A percentile compares a stretch with the other conserved stretches of the same genome.
Conservation (phyloP, 2,888 invertebrate species). For the Standfussiana lucernea region DNA sequence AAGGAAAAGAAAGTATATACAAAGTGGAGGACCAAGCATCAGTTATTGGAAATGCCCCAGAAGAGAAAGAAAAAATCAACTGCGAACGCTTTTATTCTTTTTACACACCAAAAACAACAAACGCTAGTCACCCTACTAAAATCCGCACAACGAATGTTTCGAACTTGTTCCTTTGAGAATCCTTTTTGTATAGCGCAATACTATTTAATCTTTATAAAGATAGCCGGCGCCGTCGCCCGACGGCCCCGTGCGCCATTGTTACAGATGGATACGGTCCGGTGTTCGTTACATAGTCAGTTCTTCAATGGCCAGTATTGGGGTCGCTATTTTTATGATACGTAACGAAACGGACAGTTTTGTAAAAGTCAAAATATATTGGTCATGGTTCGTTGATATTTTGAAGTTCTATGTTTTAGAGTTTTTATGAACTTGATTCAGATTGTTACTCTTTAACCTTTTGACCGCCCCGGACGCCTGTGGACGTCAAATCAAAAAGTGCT, state of each 20-base stretch:
- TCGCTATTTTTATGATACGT: slow-evolving; percentile 66
- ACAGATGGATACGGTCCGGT: slow-evolving; percentile 66
- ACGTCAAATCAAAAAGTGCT: too few species aligned
- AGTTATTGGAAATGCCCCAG: background rate
- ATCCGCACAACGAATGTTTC: slow-evolving; percentile 73
- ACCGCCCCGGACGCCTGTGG: too few species aligned
- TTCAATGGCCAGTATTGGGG: slow-evolving; percentile 25
- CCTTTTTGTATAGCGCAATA: slow-evolving; percentile 77
- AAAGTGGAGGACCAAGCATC: background rate
- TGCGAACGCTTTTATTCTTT: background rate
- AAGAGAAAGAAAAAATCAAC: background rate
- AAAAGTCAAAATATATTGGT: slow-evolving; percentile 61
- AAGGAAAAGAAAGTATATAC: background rate
- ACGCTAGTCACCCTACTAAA: slow-evolving; percentile 74
- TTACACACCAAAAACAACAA: background rate
- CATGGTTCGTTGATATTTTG: slow-evolving; percentile 30
- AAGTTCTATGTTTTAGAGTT: background rate
- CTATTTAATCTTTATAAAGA: slow-evolving; percentile 83
- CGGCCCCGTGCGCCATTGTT: slow-evolving; percentile 70
- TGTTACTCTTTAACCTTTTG: background rate
- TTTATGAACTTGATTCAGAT: background rate
- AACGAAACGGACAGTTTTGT: slow-evolving; percentile 60
- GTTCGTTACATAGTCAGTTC: slow-evolving; percentile 74
- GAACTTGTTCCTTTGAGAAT: slow-evolving; percentile 84
- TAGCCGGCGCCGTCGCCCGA: slow-evolving; percentile 69